Evolutionary conservation across 1,140 invertebrate species (phyloP).

Genomic region (Telenomus remus): DNA sequence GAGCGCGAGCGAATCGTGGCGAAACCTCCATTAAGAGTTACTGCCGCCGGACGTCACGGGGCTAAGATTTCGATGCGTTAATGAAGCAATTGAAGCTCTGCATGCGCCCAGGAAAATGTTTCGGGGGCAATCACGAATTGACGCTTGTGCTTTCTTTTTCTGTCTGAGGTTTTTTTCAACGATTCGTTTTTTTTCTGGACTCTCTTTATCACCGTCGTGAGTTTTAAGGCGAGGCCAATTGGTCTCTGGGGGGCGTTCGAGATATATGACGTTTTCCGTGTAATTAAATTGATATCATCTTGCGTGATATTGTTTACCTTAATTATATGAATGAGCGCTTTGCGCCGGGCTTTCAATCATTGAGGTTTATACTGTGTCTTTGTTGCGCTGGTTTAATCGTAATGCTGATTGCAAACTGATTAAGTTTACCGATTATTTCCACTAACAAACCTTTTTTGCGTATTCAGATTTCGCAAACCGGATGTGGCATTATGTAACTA

Average conservation of each 20-base stretch:
- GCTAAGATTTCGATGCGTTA: slow-evolving; percentile 59
- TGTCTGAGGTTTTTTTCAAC: too few relatives aligned
- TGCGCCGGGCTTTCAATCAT: too few relatives aligned
- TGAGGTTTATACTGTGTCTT: too few relatives aligned
- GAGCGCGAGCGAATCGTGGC: slow-evolving; percentile 51
- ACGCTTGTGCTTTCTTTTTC: too few relatives aligned
- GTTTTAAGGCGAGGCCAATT: not conserved
- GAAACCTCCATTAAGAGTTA: slow-evolving; percentile 40
- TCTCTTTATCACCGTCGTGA: slow-evolving; percentile 12
- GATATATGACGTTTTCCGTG: slow-evolving; percentile 4
- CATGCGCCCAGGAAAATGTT: slow-evolving; percentile 60
- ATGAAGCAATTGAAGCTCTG: slow-evolving; percentile 71
- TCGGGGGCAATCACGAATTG: slow-evolving; percentile 9
- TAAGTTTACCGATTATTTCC: too few relatives aligned
- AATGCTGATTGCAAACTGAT: too few relatives aligned
- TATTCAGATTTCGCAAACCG: too few relatives aligned
- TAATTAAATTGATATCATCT: slow-evolving; percentile 5
- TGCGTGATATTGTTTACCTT: slow-evolving; percentile 1
- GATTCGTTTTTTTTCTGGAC: too few relatives aligned
- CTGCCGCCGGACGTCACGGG: slow-evolving; percentile 27
- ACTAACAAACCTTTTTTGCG: too few relatives aligned
- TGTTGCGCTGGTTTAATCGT: too few relatives aligned
- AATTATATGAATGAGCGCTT: too few relatives aligned
- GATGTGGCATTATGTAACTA: too few relatives aligned
- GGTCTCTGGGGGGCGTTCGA: slow-evolving; percentile 7